Evolutionary conservation across 2,888 invertebrate genomes (phyloP).

Genomic region (Taphrorychus bicolor): DNA sequence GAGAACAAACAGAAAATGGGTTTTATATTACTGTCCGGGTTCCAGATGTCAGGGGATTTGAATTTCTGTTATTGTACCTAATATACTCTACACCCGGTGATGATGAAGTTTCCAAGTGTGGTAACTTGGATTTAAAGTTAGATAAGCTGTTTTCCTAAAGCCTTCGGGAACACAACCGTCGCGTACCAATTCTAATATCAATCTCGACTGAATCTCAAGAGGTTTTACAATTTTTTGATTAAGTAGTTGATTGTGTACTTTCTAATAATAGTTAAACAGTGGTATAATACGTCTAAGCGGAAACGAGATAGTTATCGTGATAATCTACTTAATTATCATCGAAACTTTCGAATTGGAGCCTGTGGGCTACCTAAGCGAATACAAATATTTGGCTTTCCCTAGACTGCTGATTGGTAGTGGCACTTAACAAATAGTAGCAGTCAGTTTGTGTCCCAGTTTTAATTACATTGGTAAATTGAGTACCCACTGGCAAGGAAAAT

Average conservation of each 20-base stretch:
- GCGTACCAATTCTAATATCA: background rate
- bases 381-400: background rate
- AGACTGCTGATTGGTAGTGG: background rate
- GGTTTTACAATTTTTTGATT: no score
- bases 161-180: background rate
- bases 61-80: constrained; percentile 7
- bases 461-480: no score
- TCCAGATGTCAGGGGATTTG: constrained; percentile 9
- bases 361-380: background rate
- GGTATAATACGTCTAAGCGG: no score
- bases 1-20: constrained; percentile 9
- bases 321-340: background rate
- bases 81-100: background rate
- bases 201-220: no score
- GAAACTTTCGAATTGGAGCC: background rate
- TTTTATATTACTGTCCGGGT: background rate
- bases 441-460: no score
- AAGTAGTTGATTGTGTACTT: no score
- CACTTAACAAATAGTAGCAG: no score
- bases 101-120: background rate
- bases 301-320: no score
- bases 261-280: no score
- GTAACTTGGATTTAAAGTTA: no score
- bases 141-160: background rate
- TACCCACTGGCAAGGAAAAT: no score